These are phyloP conservation scores for Tribolium madens DNA, from an alignment of 1,140 invertebrate species.

Conservation along the genomic window DNA sequence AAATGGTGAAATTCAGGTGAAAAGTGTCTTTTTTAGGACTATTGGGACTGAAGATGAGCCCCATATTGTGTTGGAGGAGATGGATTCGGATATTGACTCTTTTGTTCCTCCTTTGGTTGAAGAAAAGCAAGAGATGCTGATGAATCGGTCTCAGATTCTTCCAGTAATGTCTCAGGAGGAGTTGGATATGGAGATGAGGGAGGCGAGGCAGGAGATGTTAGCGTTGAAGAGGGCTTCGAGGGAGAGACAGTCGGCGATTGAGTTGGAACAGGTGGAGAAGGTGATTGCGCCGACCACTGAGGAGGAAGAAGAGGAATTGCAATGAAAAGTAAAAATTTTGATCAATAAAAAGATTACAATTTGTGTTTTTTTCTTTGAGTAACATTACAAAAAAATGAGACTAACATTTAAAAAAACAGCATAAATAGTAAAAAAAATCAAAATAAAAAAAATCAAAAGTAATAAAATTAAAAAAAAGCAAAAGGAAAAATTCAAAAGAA, in stretches of 20 bases:
- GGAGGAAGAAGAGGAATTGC: neutral
- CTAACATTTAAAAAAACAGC: too few relatives aligned
- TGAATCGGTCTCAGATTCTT: neutral
- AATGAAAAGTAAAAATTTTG: too few relatives aligned
- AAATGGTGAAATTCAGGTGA: neutral
- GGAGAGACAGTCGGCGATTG: neutral
- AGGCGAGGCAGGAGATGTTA: neutral
- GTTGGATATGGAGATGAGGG: neutral
- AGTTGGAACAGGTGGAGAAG: neutral
- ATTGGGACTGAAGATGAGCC: neutral
- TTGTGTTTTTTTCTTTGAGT: too few relatives aligned
- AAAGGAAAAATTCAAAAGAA: too few relatives aligned
- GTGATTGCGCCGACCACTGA: neutral
- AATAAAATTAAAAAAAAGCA: too few relatives aligned
- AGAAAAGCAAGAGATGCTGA: neutral
- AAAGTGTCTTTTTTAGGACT: neutral
- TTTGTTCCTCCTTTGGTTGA: neutral
- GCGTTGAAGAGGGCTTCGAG: neutral
- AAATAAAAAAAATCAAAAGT: too few relatives aligned
- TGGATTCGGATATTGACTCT: neutral
- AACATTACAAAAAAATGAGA: too few relatives aligned
- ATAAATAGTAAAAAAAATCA: too few relatives aligned
- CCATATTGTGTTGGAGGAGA: neutral
- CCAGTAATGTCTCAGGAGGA: constrained; percentile 1
- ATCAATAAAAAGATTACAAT: too few relatives aligned